Base-by-base conservation (phyloP, 1,140 invertebrate genomes). In the Drosophila sulfurigaster region DNA sequence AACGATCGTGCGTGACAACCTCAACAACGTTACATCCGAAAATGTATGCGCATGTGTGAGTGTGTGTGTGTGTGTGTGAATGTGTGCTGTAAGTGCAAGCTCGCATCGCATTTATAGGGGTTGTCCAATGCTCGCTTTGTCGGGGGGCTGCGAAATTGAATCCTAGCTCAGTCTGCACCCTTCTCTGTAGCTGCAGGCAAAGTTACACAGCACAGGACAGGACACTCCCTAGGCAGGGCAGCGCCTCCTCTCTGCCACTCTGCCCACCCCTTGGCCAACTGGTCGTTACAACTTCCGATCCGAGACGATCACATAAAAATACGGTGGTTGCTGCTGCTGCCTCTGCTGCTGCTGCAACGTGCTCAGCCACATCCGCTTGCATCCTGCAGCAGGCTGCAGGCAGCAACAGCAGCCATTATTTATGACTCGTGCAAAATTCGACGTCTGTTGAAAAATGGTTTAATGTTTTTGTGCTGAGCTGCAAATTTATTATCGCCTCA, bases 401-500 rank as follows among this genome's bases (percentile, higher is more conserved):
- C 45, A 32, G 7, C 56, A 4, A 6, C 81, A 66, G 45, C 76
- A 46, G 35, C 32, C 56, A 85, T 88, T 81, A 88, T 88, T 88
- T 89, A 88, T 88, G 81, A 81, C 85, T 88, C 81, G 85, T 88
- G 85, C 81, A 81, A 89, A 87, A 88, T 87, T 87, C 83, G 77
- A 67, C 78, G 75, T 74, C 54, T 83, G 85, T 72, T 89, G 85
- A 89, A 89, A 89, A 89, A 89, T 89, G 75, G 79, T 79, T 75
- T 78, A 88, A 73, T 82, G 67, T 38, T 32, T 32, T 32, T 32
- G 70, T 67, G 32, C 32, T 51, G 52, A 81, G 63, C 85, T 79
- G 85, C 81, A 77, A 89, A 89, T 89, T 89, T 89, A 89, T 89
- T 73, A 77, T 85, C 73, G 62, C 72, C 72, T 83, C 75, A 89